Conservation (phyloP, 1,140 invertebrate genomes). For the Diprion similis region DNA sequence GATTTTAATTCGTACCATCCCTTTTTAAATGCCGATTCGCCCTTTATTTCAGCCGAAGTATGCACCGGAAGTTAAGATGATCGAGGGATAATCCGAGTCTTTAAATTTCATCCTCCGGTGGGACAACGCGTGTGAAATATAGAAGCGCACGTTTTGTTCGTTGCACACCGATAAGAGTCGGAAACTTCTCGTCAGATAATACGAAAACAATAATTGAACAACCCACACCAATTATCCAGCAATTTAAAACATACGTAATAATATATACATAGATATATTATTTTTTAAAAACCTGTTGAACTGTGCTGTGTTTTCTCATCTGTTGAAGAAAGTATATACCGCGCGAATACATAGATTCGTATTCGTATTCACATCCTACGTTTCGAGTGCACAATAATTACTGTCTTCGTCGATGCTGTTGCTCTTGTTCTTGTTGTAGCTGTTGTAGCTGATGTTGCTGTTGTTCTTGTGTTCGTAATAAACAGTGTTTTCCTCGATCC, state of each 20-base stretch:
- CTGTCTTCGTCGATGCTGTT: conserved; percentile 1
- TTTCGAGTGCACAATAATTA: conserved; percentile 10
- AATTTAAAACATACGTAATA: no score
- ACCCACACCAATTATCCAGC: no score
- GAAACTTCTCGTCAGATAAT: no score
- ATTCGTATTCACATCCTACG: background rate
- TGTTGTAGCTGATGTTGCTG: no score
- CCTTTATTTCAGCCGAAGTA: no score
- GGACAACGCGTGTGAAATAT: background rate
- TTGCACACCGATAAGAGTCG: no score
- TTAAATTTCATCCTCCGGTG: no score
- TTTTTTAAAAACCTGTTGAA: conserved; percentile 2
- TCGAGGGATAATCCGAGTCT: no score
- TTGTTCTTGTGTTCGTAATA: background rate
- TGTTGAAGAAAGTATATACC: background rate
- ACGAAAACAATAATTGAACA: no score
- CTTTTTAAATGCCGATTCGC: no score
- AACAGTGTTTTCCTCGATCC: conserved; percentile 3
- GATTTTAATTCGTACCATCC: no score
- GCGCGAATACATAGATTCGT: background rate
- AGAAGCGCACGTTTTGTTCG: background rate
- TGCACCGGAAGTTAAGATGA: no score
- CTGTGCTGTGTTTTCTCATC: background rate
- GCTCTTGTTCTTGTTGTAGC: background rate
- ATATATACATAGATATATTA: background rate